phyloP scores from a whole-genome alignment of 2,888 invertebrate species.

The Heliconius ismenius region DNA sequence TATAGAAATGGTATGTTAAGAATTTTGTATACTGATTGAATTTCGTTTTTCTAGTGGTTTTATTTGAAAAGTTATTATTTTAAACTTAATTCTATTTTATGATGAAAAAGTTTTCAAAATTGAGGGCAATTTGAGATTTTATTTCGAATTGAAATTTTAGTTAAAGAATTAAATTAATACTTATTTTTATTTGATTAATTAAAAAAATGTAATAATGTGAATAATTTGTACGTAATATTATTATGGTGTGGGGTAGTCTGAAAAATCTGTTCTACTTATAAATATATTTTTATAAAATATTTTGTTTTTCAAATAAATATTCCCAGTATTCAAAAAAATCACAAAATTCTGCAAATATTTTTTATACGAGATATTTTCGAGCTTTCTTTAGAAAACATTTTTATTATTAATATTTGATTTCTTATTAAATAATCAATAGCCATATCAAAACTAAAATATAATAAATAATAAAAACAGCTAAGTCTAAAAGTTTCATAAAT shows the following conservation, averaged over 20 bases:
- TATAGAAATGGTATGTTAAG: slow-evolving; percentile 19
- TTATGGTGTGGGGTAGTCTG: background rate
- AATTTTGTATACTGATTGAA: background rate
- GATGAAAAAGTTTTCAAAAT: background rate
- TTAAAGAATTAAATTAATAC: background rate
- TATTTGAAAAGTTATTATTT: background rate
- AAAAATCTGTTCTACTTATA: background rate
- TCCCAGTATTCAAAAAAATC: background rate
- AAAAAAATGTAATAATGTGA: background rate
- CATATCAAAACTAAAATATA: background rate
- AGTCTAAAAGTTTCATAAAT: background rate
- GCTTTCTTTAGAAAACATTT: background rate
- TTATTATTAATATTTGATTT: background rate
- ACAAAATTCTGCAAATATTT: background rate
- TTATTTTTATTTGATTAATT: background rate
- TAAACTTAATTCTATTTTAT: background rate
- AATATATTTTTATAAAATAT: background rate
- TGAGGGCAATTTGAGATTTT: background rate
- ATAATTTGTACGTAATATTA: background rate
- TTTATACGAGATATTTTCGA: too few relatives aligned
- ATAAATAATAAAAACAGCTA: background rate
- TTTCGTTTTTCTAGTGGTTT: background rate
- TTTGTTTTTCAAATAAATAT: background rate
- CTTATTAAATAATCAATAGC: too few relatives aligned
- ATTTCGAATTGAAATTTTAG: background rate